Evolutionary conservation across 37 sponge, comb jelly and placozoan genomes (phyloP).

Genomic region (Amphimedon queenslandica): DNA sequence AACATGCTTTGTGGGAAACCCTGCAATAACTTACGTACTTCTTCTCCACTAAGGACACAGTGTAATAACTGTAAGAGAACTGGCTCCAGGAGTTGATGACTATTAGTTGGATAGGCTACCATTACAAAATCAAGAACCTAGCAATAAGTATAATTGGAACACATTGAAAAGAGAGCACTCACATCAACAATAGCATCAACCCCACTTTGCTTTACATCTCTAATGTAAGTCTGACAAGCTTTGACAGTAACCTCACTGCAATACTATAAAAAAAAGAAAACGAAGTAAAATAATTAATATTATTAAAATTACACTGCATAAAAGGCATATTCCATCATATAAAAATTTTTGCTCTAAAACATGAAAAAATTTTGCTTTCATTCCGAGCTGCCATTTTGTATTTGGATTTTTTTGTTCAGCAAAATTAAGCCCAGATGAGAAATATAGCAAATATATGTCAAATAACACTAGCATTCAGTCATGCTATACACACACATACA

Average conservation of each 20-base stretch:
- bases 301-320: no score
- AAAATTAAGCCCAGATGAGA: no score
- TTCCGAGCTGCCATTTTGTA: no score
- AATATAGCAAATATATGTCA: no score
- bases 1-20: no score
- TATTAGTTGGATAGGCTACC: constrained; percentile 29
- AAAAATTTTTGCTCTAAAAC: no score
- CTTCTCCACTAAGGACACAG: constrained; percentile 21
- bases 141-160: neutral
- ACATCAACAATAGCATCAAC: constrained; percentile 46
- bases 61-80: constrained; percentile 27
- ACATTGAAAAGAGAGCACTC: neutral
- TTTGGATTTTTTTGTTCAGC: no score
- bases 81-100: constrained; percentile 20
- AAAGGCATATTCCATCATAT: no score
- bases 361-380: no score
- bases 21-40: constrained; percentile 24
- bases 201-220: constrained; percentile 55
- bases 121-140: constrained; percentile 26
- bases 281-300: constrained; percentile 14
- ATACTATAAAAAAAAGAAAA: constrained; percentile 16
- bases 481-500: no score
- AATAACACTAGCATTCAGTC: no score
- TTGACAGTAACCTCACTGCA: constrained; percentile 33
- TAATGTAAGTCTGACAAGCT: constrained; percentile 56